Conservation (phyloP, 1,140 invertebrate genomes). For the Camponotus vicinus region DNA sequence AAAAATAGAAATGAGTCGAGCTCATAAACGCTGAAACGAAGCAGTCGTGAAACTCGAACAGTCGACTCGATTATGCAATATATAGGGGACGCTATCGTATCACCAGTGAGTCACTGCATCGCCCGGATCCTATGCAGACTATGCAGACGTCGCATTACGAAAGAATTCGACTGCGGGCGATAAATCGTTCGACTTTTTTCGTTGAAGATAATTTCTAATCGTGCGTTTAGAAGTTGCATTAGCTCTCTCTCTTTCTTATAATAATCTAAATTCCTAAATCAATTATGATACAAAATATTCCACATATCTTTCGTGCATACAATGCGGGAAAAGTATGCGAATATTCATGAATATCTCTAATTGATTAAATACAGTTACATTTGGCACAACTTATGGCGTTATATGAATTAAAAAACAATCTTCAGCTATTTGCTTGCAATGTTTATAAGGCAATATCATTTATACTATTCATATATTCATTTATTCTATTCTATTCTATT, state of each 20-base stretch:
- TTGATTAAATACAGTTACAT: no score
- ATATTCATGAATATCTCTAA: no score
- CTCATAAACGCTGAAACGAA: constrained; percentile 71
- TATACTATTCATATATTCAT: no score
- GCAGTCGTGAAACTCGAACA: constrained; percentile 78
- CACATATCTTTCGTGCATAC: not conserved
- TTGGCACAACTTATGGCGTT: no score
- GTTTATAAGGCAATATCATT: no score
- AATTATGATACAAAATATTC: not conserved
- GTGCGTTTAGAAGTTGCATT: not conserved
- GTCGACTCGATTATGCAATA: constrained; percentile 78
- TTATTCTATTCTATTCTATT: no score
- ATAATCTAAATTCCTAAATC: not conserved
- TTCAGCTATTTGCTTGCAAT: no score
- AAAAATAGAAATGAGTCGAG: constrained; percentile 38
- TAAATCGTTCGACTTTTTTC: constrained; percentile 19
- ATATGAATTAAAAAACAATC: no score
- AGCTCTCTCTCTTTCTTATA: no score
- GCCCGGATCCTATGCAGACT: constrained; percentile 74
- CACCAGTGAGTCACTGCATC: constrained; percentile 77
- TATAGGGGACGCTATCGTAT: constrained; percentile 79
- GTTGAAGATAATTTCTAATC: not conserved
- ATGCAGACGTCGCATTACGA: constrained; percentile 20
- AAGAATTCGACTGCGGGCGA: constrained; percentile 24
- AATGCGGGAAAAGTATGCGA: not conserved